Evolutionary conservation across 2,113 vertebrate genomes (phyloP).

Genomic region (Psophia crepitans): DNA sequence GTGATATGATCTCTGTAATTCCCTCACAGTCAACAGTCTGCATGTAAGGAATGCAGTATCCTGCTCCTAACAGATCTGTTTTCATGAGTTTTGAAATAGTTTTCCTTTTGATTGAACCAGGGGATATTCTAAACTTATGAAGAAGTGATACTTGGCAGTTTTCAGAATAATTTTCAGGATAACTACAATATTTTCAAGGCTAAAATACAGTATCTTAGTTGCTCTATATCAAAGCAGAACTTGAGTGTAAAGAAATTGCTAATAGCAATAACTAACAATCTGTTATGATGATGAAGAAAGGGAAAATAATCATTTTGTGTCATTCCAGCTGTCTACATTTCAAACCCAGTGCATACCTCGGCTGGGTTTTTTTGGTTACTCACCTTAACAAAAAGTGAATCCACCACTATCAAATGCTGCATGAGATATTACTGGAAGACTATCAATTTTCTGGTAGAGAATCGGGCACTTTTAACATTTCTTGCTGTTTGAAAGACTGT

Average conservation of each 20-base stretch:
- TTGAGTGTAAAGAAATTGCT: neutral
- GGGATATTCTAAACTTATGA: neutral
- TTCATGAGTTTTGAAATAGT: neutral
- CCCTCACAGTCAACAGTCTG: neutral
- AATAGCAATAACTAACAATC: neutral
- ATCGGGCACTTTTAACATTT: neutral
- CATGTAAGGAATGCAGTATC: neutral
- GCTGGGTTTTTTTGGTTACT: fast-evolving
- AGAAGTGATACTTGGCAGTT: neutral
- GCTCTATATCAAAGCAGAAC: neutral
- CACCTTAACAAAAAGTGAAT: neutral
- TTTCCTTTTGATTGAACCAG: neutral
- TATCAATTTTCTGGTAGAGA: neutral
- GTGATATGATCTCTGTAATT: neutral
- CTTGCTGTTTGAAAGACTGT: neutral
- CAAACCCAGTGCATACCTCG: neutral
- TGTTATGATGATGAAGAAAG: neutral
- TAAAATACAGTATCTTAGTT: neutral
- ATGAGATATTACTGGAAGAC: neutral
- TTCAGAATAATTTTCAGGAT: neutral
- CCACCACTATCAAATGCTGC: neutral
- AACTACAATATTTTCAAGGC: neutral
- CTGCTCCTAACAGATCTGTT: neutral
- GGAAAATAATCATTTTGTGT: fast-evolving
- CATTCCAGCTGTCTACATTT: neutral